Evolutionary conservation across 1,140 invertebrate genomes (phyloP).

Genomic region (Bombus pascuorum): DNA sequence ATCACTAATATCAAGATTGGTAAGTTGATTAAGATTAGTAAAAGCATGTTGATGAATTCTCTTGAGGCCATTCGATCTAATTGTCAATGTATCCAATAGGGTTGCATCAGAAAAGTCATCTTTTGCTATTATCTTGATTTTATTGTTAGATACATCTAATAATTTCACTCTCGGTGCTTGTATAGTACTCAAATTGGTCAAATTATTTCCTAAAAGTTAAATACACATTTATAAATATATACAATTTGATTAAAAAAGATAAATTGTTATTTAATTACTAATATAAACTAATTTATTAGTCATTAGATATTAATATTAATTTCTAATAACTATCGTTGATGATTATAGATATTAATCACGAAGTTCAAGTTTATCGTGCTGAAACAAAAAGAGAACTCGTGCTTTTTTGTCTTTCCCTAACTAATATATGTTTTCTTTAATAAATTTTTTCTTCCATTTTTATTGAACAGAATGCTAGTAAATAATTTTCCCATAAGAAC

Average conservation of each 20-base stretch:
- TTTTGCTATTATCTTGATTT: conserved; percentile 85
- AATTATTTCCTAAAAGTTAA: conserved; percentile 61
- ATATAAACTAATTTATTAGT: neutral
- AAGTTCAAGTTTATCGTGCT: neutral
- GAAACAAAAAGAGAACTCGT: neutral
- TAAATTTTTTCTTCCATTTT: neutral
- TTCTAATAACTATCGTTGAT: neutral
- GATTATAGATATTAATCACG: neutral
- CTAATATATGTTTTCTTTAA: neutral
- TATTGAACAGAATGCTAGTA: neutral
- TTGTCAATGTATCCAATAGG: conserved; percentile 84
- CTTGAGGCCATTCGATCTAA: conserved; percentile 86
- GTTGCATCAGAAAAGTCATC: conserved; percentile 86
- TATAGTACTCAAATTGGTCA: conserved; percentile 78
- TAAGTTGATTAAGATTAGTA: conserved; percentile 84
- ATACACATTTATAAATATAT: neutral
- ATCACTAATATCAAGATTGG: conserved; percentile 87
- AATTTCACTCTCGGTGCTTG: conserved; percentile 84
- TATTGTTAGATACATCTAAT: conserved; percentile 86
- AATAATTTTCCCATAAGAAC: neutral
- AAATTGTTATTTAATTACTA: neutral
- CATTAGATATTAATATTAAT: neutral
- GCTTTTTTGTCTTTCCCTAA: neutral
- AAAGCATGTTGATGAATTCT: conserved; percentile 87
- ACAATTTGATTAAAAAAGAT: neutral